Conservation (phyloP, 2,888 invertebrate species). For the Heliconius ismenius region DNA sequence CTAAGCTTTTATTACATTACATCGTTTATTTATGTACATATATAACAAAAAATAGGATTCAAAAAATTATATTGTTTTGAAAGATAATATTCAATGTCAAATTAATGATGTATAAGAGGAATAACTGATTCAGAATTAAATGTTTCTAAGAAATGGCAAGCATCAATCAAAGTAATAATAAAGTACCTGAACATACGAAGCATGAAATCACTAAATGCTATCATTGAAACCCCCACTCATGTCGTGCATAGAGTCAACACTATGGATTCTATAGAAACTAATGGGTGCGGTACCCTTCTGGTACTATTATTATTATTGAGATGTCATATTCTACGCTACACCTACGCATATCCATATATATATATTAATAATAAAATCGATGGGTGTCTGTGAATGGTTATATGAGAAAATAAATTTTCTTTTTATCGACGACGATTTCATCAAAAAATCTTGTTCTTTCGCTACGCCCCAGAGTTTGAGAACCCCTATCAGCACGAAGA, state of each 20-base stretch:
- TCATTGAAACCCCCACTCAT: slow-evolving; percentile 27
- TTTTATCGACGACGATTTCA: too few relatives aligned
- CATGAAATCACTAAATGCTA: slow-evolving; percentile 38
- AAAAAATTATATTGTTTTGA: too few relatives aligned
- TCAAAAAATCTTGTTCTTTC: too few relatives aligned
- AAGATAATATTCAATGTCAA: not conserved
- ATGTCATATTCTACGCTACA: not conserved
- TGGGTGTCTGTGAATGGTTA: too few relatives aligned
- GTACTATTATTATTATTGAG: not conserved
- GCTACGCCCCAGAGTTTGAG: too few relatives aligned
- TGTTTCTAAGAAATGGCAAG: slow-evolving; percentile 19
- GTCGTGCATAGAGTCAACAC: slow-evolving; percentile 18
- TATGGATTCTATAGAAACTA: slow-evolving; percentile 23
- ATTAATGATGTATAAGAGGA: not conserved
- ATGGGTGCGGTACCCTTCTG: not conserved
- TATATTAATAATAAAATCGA: too few relatives aligned
- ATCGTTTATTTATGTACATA: too few relatives aligned
- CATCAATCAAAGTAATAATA: not conserved
- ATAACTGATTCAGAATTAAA: not conserved
- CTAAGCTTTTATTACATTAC: too few relatives aligned
- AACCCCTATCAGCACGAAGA: too few relatives aligned
- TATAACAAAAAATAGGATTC: too few relatives aligned
- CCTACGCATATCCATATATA: not conserved
- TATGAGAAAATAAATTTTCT: too few relatives aligned
- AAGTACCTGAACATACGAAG: slow-evolving; percentile 20